A percentile compares a stretch with the other conserved stretches of the same genome.
phyloP scores from a whole-genome alignment of 2,888 invertebrate species.

The Lochmaea capreae region DNA sequence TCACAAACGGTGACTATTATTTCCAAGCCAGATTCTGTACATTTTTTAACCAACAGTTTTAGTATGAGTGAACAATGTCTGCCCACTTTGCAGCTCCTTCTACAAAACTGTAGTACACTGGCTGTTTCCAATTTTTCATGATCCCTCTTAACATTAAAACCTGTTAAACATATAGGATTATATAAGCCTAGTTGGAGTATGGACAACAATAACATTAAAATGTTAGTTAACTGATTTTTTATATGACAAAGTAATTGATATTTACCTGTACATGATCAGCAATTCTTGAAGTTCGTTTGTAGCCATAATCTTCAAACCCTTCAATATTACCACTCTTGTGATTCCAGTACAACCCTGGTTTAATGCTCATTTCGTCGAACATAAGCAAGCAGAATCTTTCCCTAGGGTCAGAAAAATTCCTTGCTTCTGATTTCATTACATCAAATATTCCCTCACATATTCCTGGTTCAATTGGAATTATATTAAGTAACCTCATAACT shows the following conservation, averaged over 20 bases:
- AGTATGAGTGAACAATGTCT: constrained; percentile 25
- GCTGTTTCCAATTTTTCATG: constrained; percentile 28
- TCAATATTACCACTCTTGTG: constrained; percentile 5
- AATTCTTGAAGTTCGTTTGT: neutral
- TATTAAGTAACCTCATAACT: constrained; percentile 40
- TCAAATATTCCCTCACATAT: too few relatives aligned
- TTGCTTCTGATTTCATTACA: constrained; percentile 15
- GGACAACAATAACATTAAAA: too few relatives aligned
- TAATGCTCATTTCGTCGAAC: constrained; percentile 45
- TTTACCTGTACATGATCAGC: too few relatives aligned
- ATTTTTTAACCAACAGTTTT: constrained; percentile 14
- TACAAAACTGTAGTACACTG: constrained; percentile 31
- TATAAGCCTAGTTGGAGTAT: neutral
- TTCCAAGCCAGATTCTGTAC: constrained; percentile 36
- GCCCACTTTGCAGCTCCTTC: constrained; percentile 33
- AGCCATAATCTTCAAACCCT: constrained; percentile 2
- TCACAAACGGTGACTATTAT: constrained; percentile 44
- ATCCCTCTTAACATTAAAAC: constrained; percentile 34
- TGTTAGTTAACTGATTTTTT: too few relatives aligned
- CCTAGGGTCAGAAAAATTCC: constrained; percentile 1
- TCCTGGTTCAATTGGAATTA: constrained; percentile 42
- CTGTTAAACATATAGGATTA: constrained; percentile 18
- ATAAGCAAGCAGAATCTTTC: constrained; percentile 35
- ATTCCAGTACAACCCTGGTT: constrained; percentile 23
- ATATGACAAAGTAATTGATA: too few relatives aligned